Evolutionary conservation across 2,888 invertebrate genomes (phyloP).

Genomic region (Anarsia innoxiella): DNA sequence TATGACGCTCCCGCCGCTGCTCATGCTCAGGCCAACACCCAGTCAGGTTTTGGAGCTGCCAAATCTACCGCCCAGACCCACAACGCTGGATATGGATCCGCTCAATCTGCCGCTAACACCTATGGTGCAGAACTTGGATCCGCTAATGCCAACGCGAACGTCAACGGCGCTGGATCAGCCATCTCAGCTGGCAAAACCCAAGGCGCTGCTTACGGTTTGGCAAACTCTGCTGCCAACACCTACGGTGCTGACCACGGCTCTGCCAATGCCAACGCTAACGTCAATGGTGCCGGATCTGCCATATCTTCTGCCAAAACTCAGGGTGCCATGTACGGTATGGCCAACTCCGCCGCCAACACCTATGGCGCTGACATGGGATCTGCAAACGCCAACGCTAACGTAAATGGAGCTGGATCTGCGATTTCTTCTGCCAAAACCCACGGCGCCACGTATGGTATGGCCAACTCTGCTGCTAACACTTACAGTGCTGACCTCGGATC

Average conservation of each 20-base stretch:
- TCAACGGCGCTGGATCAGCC: conserved; percentile 35
- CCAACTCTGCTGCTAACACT: conserved; percentile 42
- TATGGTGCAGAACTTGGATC: conserved; percentile 11
- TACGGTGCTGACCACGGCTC: conserved; percentile 17
- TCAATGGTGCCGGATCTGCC: conserved; percentile 34
- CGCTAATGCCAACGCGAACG: conserved; percentile 14
- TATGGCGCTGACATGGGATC: conserved; percentile 17
- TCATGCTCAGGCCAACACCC: conserved; percentile 27
- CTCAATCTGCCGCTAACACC: conserved; percentile 13
- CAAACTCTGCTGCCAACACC: conserved; percentile 42
- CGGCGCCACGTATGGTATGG: conserved; percentile 29
- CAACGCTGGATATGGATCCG: conserved; percentile 15
- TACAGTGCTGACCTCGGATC: conserved; percentile 17
- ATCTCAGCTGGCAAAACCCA: conserved; percentile 41
- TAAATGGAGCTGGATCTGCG: conserved; percentile 35
- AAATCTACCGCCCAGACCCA: conserved; percentile 24
- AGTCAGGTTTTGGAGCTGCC: conserved; percentile 22
- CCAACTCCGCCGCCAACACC: conserved; percentile 42
- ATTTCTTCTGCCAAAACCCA: conserved; percentile 40
- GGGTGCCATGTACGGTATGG: conserved; percentile 29
- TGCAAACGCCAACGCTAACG: conserved; percentile 14
- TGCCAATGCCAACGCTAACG: conserved; percentile 14
- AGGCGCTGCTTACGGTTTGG: conserved; percentile 29
- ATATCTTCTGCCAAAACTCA: conserved; percentile 40
- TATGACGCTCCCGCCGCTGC: conserved; percentile 41